Evolutionary conservation across 2,113 vertebrate genomes (phyloP), one percentile per base, ranked within the genome.

Genomic region (Gallinago paraguaiae): DNA sequence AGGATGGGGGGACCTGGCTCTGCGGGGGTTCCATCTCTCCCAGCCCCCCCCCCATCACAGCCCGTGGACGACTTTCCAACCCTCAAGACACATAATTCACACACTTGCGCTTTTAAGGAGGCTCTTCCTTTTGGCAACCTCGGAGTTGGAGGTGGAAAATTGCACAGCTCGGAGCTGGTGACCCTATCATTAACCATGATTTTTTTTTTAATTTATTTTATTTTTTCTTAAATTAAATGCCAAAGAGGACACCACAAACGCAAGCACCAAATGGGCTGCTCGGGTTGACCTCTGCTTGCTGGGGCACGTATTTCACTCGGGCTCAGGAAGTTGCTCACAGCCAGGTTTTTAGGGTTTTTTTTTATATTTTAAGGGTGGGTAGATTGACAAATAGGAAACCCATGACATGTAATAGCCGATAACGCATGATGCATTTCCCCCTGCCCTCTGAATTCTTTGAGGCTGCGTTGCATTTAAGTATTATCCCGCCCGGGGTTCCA

Each of bases 61-160:
- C 20, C 28, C 9, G 0, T 1, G 18, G 54, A n/a, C 43, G 25
- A 31, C 31, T 33, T 77, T 17, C 72, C 8, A 31, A 20, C 64
- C 64, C 77, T 10, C 7, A 0, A 1, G 5, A 6, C 1, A 0
- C 46, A 4, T 45, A 7, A 2, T 7, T 59, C 48, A 6, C 45
- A 4, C 61, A 13, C 35, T 20, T 3, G 20, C 13, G 76, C 3
- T 48, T 48, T 24, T 8, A 20, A 61, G 80, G 67, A 92, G 60
- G 17, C 11, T 86, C 19, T 68, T 86, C 85, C 63, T 86, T 78
- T 76, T 33, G 82, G 80, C 87, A 86, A 30, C 45, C 31, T 54
- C 45, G 17, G 10, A 57, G 37, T 6, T 7, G 37, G 35, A 53
- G 82, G 65, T 3, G 53, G 76, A 17, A 79, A 80, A 63, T 51